Conservation (phyloP, 2,888 invertebrate species). For the Drosophila planitibia region DNA sequence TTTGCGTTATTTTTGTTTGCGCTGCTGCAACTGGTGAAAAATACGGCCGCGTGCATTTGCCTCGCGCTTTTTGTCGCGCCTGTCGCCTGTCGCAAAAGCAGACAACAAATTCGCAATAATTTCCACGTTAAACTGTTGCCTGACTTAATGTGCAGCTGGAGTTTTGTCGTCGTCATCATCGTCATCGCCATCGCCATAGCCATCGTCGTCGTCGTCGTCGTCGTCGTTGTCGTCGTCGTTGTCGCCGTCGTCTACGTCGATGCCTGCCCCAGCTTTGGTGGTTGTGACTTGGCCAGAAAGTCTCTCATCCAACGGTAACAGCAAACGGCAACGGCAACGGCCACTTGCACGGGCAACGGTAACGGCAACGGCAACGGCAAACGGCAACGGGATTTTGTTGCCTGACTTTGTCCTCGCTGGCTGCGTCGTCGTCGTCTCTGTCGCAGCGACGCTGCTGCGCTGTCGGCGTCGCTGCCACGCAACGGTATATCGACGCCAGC, state of each 20-base stretch:
- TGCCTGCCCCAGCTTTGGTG: slow-evolving; percentile 47
- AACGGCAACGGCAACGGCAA: slow-evolving; percentile 36
- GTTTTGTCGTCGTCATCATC: slow-evolving; percentile 80
- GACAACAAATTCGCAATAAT: slow-evolving; percentile 85
- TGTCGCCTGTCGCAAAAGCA: slow-evolving; percentile 72
- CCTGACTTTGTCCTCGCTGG: slow-evolving; percentile 48
- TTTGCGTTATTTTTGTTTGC: slow-evolving; percentile 1
- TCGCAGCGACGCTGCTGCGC: slow-evolving; percentile 32
- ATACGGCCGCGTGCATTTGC: slow-evolving; percentile 23
- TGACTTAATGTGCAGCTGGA: slow-evolving; percentile 81
- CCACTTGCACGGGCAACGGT: slow-evolving; percentile 43
- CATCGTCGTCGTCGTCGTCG: slow-evolving; percentile 35
- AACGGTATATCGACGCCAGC: slow-evolving; percentile 71
- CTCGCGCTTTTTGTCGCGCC: slow-evolving; percentile 38
- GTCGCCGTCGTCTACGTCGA: slow-evolving; percentile 36
- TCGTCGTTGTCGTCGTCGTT: slow-evolving; percentile 45
- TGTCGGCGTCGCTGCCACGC: slow-evolving; percentile 50
- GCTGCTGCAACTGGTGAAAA: slow-evolving; percentile 12
- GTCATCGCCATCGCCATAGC: slow-evolving; percentile 38
- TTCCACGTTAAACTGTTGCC: slow-evolving; percentile 84
- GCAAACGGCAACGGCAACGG: slow-evolving; percentile 32
- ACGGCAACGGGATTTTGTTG: slow-evolving; percentile 35
- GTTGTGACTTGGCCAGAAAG: slow-evolving; percentile 52
- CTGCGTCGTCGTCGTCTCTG: slow-evolving; percentile 11
- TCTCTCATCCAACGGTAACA: slow-evolving; percentile 43